Percentiles rank a stretch among this genome's conserved stretches.
These are phyloP conservation scores for Drosophila saltans DNA, from an alignment of 1,140 invertebrate species.

Conservation along the genomic window DNA sequence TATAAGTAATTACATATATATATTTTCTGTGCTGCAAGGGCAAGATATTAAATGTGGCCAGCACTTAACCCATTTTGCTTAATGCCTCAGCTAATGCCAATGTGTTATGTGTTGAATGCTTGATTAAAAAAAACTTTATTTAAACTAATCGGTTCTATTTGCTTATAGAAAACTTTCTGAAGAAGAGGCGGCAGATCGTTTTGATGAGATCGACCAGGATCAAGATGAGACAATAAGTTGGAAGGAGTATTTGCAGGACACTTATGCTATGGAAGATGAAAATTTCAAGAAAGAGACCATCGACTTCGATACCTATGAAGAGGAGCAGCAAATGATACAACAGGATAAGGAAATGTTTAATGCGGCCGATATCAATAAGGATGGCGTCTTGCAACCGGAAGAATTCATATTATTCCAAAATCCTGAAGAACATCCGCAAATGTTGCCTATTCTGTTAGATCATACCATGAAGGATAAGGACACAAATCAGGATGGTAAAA, in stretches of 20 bases:
- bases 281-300: conserved; percentile 83
- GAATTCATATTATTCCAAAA: conserved; percentile 96
- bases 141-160: conserved; percentile 7
- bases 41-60: conserved; percentile 31
- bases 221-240: conserved; percentile 93
- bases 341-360: conserved; percentile 95
- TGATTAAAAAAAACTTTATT: not conserved
- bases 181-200: conserved; percentile 94
- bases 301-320: conserved; percentile 79
- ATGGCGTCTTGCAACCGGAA: conserved; percentile 89
- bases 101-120: conserved; percentile 14
- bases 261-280: conserved; percentile 89
- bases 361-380: conserved; percentile 93
- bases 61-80: conserved; percentile 5
- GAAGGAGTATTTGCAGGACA: conserved; percentile 93
- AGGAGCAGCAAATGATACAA: conserved; percentile 85
- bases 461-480: conserved; percentile 95
- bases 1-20: no score
- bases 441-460: conserved; percentile 92
- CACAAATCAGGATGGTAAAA: conserved; percentile 90
- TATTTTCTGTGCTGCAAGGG: conserved; percentile 14
- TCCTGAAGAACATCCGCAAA: conserved; percentile 95
- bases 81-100: conserved; percentile 31
- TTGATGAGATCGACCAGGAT: conserved; percentile 94
- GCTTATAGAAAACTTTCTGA: conserved; percentile 90